Evolutionary conservation across 1,140 invertebrate species (phyloP), one percentile per base, ranked within the genome.

Genomic region (Lepidurus arcticus): DNA sequence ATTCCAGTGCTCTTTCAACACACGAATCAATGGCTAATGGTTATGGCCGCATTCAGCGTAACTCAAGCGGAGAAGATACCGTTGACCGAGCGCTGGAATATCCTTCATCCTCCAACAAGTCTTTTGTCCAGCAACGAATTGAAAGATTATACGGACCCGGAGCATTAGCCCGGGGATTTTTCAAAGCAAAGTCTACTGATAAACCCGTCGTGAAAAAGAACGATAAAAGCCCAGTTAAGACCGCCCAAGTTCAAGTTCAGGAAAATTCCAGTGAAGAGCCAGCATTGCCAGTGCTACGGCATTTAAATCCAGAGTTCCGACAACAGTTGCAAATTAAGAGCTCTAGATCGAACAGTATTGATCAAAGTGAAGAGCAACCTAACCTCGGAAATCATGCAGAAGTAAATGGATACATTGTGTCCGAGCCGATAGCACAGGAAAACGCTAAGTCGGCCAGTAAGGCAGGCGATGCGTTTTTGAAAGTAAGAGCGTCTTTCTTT

Each of bases 41-140:
- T 26, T 13, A 73, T 34, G 26, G 44, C 43, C 74, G 43, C 43
- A 24, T 74, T 44, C 42, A 76, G 75, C 42, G 74, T 10, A 42
- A 44, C 43, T 65, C 26, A 77, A 42, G 74, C 77, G 74, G 47
- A 74, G 44, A 53, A 53, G 42, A 44, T 65, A 77, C 73, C 43
- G 34, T 65, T 73, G 13, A 74, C 44, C 44, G 42, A 73, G n/a
- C 47, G 5, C 3, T 44, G 44, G 7, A 76, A 24, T 34, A 73
- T 73, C 24, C 76, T 73, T 42, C 45, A 47, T 45, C 44, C 21
- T 16, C 73, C 21, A 73, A 44, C 79, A 86, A 86, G 76, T 95
- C 93, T 44, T 93, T 95, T 80, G 94, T 96, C 44, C 91, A 95
- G 83, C 92, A 95, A 83, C 88, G 93, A 47, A 93, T 96, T 1